phyloP scores from a whole-genome alignment of 2,113 vertebrate species.

The Amia ocellicauda region DNA sequence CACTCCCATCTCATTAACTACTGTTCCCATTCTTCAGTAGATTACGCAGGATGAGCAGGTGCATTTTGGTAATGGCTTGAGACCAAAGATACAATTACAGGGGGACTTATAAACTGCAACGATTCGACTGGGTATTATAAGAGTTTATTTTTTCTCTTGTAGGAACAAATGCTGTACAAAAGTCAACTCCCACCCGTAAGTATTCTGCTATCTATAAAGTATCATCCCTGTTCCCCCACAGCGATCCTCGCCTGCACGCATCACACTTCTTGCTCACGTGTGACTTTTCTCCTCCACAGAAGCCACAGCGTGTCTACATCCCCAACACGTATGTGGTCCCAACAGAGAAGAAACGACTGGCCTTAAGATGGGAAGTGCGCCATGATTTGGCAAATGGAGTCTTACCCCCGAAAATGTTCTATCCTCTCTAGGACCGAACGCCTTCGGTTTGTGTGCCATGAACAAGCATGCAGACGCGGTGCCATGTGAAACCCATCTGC shows the following conservation, averaged over 20 bases:
- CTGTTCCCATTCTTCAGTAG: no score
- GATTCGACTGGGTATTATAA: no score
- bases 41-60: no score
- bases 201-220: conserved; percentile 4
- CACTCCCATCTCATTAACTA: no score
- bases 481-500: not conserved
- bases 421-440: conserved; percentile 20
- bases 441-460: not conserved
- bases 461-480: no score
- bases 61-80: no score
- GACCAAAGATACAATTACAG: no score
- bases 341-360: conserved; percentile 78
- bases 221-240: not conserved
- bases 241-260: no score
- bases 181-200: conserved; percentile 59
- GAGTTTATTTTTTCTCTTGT: conserved; percentile 11
- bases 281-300: conserved; percentile 39
- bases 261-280: no score
- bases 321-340: conserved; percentile 81
- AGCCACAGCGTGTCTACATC: conserved; percentile 48
- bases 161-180: conserved; percentile 61
- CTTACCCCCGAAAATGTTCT: conserved; percentile 53
- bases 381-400: conserved; percentile 73
- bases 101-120: no score
- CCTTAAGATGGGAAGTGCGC: conserved; percentile 78